Percentiles rank a stretch among this genome's conserved stretches.
Evolutionary conservation across 2,888 invertebrate species (phyloP).

Genomic region (Eristalis intricaria): DNA sequence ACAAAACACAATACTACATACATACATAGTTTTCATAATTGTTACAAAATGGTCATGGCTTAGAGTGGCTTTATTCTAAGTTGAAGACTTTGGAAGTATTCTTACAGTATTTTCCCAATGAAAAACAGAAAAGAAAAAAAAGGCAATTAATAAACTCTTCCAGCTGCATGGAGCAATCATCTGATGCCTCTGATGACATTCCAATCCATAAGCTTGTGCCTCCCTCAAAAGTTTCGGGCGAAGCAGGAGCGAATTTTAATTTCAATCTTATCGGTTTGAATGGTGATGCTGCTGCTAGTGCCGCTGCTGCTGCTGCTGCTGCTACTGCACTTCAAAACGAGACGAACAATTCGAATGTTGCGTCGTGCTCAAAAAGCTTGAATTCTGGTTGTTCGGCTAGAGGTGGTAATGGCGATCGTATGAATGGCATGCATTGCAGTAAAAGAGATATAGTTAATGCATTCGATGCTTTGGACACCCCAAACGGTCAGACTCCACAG

Average conservation of each 20-base stretch:
- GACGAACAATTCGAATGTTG: conserved; percentile 74
- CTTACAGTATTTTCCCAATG: background rate
- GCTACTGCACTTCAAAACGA: conserved; percentile 23
- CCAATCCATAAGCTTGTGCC: conserved; percentile 41
- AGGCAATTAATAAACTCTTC: conserved; percentile 5
- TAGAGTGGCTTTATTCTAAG: background rate
- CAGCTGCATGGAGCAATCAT: conserved; percentile 44
- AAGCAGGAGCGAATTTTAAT: conserved; percentile 25
- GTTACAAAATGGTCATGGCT: conserved; percentile 6
- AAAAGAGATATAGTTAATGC: conserved; percentile 67
- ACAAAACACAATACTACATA: conserved; percentile 3
- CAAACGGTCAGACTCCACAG: conserved; percentile 87
- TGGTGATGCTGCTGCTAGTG: conserved; percentile 12
- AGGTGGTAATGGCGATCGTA: conserved; percentile 18
- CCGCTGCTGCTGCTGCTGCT: background rate
- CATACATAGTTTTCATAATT: background rate
- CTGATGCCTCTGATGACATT: conserved; percentile 31
- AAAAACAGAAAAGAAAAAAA: background rate
- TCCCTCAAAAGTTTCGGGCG: conserved; percentile 22
- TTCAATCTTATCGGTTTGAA: conserved; percentile 43
- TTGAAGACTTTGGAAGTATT: background rate
- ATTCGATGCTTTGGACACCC: conserved; percentile 74
- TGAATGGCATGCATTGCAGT: conserved; percentile 20
- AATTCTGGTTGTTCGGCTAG: conserved; percentile 41
- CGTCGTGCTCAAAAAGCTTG: conserved; percentile 69